These are phyloP conservation scores for Aurelia aurita complex sp. Pacific DNA, from an alignment of 30 jellyfish, hydroid and myxozoan genomes.

Conservation along the genomic window DNA sequence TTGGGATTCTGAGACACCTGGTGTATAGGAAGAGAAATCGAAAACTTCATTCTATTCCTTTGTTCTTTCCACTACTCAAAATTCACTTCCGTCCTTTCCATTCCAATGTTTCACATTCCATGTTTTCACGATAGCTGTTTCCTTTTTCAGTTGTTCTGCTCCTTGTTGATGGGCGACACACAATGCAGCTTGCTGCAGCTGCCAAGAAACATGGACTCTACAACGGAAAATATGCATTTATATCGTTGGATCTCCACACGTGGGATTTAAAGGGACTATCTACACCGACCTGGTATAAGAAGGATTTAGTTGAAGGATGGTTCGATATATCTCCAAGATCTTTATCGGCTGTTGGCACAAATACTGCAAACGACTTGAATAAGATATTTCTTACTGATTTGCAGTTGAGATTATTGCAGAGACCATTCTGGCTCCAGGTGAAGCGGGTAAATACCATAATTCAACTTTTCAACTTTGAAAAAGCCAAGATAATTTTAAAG, in stretches of 20 bases:
- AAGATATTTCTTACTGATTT: neutral
- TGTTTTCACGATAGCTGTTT: too few species aligned
- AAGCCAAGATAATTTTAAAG: too few species aligned
- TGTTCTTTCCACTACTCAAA: too few species aligned
- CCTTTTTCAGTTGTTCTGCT: conserved; percentile 61
- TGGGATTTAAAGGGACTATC: conserved; percentile 46
- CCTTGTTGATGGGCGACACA: conserved; percentile 48
- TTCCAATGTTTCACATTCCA: too few species aligned
- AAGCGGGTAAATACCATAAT: neutral
- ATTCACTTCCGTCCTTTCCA: too few species aligned
- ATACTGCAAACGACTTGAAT: neutral
- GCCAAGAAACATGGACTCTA: conserved; percentile 39
- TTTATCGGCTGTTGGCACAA: neutral
- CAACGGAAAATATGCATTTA: conserved; percentile 72
- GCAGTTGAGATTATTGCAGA: conserved; percentile 24
- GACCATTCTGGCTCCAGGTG: conserved; percentile 52
- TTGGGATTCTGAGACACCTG: too few species aligned
- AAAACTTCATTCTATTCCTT: too few species aligned
- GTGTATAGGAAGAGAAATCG: too few species aligned
- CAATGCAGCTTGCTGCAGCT: conserved; percentile 35
- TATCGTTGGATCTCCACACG: conserved; percentile 70
- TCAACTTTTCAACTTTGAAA: too few species aligned
- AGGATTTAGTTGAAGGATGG: conserved; percentile 42
- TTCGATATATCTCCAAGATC: conserved; percentile 59
- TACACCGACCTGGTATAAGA: conserved; percentile 9